Evolutionary conservation across 2,797 vertebrate species (phyloP).

Genomic region (Babyrousa celebensis): DNA sequence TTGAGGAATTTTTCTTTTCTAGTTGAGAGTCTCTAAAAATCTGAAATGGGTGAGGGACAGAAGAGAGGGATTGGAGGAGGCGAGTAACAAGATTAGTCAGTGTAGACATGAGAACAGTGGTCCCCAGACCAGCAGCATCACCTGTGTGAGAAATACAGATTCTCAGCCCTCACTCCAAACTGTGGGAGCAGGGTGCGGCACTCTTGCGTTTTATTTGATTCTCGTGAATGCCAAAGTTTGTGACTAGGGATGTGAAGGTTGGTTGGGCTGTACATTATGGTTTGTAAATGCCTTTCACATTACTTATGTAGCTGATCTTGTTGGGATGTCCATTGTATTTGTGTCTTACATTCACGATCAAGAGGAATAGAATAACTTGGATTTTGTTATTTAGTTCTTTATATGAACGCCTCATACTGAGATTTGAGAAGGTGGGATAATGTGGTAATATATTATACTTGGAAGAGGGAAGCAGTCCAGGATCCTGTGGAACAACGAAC

Average conservation of each 20-base stretch:
- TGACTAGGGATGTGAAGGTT: background rate
- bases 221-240: background rate
- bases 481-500: background rate
- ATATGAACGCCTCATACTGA: slow-evolving; percentile 23
- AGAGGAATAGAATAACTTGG: background rate
- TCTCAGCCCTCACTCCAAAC: background rate
- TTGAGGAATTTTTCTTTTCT: too few relatives aligned
- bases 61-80: too few relatives aligned
- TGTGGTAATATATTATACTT: slow-evolving; percentile 8
- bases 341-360: slow-evolving; percentile 51
- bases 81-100: too few relatives aligned
- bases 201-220: background rate
- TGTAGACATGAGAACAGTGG: background rate
- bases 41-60: too few relatives aligned
- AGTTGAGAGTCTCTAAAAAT: too few relatives aligned
- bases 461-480: background rate
- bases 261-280: background rate
- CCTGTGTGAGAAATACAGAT: slow-evolving; percentile 23
- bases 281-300: slow-evolving; percentile 34
- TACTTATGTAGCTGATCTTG: slow-evolving; percentile 52
- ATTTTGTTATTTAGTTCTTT: slow-evolving; percentile 55
- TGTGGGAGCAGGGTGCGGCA: background rate
- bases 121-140: background rate
- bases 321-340: slow-evolving; percentile 47
- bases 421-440: slow-evolving; percentile 28